These are phyloP conservation scores for Coptotermes formosanus DNA, from an alignment of 1,140 invertebrate genomes.

Conservation along the genomic window DNA sequence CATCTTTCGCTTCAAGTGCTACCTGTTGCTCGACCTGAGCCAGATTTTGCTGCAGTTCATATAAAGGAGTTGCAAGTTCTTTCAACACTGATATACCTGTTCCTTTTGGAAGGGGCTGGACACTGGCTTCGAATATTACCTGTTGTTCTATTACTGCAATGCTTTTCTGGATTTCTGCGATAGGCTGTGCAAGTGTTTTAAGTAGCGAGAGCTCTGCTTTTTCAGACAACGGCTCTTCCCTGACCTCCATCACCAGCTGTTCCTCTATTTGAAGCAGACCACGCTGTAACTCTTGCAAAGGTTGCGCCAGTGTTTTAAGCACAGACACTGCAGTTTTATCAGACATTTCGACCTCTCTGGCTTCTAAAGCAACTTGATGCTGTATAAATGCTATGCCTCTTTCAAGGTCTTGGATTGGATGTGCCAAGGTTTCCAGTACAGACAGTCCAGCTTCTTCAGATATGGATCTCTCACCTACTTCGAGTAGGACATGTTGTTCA, in stretches of 20 bases:
- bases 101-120: slow-evolving; percentile 13
- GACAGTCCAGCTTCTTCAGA: not conserved
- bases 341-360: not conserved
- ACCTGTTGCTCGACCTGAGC: slow-evolving; percentile 30
- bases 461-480: not conserved
- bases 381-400: slow-evolving; percentile 39
- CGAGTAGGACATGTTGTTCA: not conserved
- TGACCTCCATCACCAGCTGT: not conserved
- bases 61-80: slow-evolving; percentile 26
- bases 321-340: not conserved
- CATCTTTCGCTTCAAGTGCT: slow-evolving; percentile 35
- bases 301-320: not conserved
- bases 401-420: slow-evolving; percentile 39
- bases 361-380: slow-evolving; percentile 34
- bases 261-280: not conserved
- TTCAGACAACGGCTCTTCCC: not conserved
- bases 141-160: slow-evolving; percentile 39
- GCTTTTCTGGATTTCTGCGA: slow-evolving; percentile 54
- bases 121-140: slow-evolving; percentile 30
- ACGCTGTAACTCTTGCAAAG: slow-evolving; percentile 14
- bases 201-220: not conserved
- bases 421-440: slow-evolving; percentile 1
- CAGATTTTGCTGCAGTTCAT: slow-evolving; percentile 25
- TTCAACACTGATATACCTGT: slow-evolving; percentile 9
- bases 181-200: slow-evolving; percentile 50